Evolutionary conservation across 2,113 vertebrate genomes (phyloP).

Genomic region (Cyprinodon tularosa): DNA sequence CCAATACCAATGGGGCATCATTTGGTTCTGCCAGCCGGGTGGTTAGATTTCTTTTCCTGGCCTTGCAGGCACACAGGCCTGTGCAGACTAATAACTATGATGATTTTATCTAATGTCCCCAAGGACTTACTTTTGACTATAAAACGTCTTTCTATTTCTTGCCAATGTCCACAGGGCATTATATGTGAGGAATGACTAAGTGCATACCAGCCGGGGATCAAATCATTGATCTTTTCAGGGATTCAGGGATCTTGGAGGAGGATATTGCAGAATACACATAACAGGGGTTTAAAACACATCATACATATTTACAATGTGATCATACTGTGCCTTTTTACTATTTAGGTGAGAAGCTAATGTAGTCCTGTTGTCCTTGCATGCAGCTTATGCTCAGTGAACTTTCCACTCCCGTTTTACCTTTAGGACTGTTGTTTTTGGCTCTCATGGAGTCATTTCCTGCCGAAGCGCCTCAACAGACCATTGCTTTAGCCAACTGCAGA

Average conservation of each 20-base stretch:
- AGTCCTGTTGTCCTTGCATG: slow-evolving; percentile 32
- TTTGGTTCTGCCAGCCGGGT: neutral
- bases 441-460: slow-evolving; percentile 67
- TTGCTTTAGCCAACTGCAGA: slow-evolving; percentile 54
- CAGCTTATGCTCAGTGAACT: slow-evolving; percentile 33
- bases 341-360: slow-evolving; percentile 62
- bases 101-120: slow-evolving; percentile 1
- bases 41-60: slow-evolving; percentile 9
- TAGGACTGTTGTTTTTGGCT: slow-evolving; percentile 74
- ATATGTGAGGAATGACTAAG: slow-evolving; percentile 37
- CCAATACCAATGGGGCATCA: neutral
- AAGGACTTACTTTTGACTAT: slow-evolving; percentile 3
- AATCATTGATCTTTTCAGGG: slow-evolving; percentile 56
- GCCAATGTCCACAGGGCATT: slow-evolving; percentile 25
- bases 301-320: slow-evolving; percentile 38
- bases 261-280: slow-evolving; percentile 56
- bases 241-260: slow-evolving; percentile 52
- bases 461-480: slow-evolving; percentile 46
- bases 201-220: slow-evolving; percentile 52
- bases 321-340: slow-evolving; percentile 51
- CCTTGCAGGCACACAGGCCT: neutral
- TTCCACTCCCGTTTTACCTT: slow-evolving; percentile 46
- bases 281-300: slow-evolving; percentile 34
- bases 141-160: neutral
- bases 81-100: slow-evolving; percentile 1